These are phyloP conservation scores for Simalia tracyae DNA, from an alignment of 2,797 vertebrate species.

Conservation along the genomic window DNA sequence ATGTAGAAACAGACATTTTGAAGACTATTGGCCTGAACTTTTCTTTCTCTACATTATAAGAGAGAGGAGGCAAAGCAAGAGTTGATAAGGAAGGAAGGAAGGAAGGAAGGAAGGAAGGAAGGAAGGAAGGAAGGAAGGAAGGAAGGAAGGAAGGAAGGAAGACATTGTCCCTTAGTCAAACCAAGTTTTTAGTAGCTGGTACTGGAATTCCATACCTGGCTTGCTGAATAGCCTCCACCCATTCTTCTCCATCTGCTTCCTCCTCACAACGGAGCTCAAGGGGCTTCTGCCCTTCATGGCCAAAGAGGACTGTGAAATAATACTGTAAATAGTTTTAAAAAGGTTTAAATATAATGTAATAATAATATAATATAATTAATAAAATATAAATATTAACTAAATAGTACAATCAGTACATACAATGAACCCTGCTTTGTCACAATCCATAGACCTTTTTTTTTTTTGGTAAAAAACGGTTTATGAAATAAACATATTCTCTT, in stretches of 20 bases:
- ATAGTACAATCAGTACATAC: background rate
- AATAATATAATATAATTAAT: background rate
- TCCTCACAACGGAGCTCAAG: conserved; percentile 95
- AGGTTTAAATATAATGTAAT: background rate
- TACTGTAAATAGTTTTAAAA: conserved; percentile 76
- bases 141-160: background rate
- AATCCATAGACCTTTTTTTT: background rate
- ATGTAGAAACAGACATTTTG: background rate
- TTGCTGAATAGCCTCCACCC: conserved; percentile 97
- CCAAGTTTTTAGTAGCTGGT: rapidly evolving
- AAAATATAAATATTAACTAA: background rate
- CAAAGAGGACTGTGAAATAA: conserved; percentile 94
- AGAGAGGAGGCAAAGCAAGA: background rate
- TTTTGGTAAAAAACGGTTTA: background rate
- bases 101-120: too few relatives aligned
- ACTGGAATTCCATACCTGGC: conserved; percentile 81
- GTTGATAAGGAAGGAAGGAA: background rate
- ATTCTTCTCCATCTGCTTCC: conserved; percentile 90
- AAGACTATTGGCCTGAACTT: background rate
- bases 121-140: background rate
- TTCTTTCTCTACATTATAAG: background rate
- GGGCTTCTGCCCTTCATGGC: conserved; percentile 94
- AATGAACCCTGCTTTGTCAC: background rate
- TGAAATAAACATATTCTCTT: background rate
- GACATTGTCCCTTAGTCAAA: background rate